Base-by-base conservation (phyloP, 2,888 invertebrate genomes). In the Notodonta ziczac region DNA sequence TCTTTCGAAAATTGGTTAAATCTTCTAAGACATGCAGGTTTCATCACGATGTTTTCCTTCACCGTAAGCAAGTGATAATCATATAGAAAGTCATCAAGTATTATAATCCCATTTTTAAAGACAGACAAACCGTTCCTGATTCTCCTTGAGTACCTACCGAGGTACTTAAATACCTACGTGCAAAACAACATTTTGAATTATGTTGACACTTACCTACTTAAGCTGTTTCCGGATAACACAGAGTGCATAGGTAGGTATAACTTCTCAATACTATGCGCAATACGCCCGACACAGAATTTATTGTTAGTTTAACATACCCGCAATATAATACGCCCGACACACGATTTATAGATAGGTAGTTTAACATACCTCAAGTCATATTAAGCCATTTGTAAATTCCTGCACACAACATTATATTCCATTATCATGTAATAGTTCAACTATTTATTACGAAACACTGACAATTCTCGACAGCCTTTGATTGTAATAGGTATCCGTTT, bases 361-460 rank as follows among this genome's bases (percentile, higher is more conserved):
- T 52, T 32, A 32, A 52, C 10, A 52, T 52, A 52, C 24, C 32
- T 13, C 24, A 10, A 12, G 52, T 32, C 52, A 35, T 32, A 52
- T 52, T 52, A 32, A 52, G 52, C 13, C 4, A 52, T 52, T 52
- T 52, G 35, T 13, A 52, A 52, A 52, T 52, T 52, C 52, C 10
- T 32, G 13, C 32, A 32, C 12, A 10, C 32, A 5, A 5, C 32
- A 52, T 52, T 32, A 52, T 32, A 35, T 52, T 52, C 32, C 52
- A 32, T 32, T 12, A 32, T 24, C 13, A 12, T 16, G 52, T 52
- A 32, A 32, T 32, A 52, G 35, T 52, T 50, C 16, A 50, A 50
- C 16, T 52, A 32, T 52, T 13, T n/a, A 16, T 50, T 50, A 50
- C 16, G 16, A 16, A 50, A 8, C 0, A 10, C 50, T 8, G 9